Conservation (phyloP, 2,797 vertebrate genomes). For the Tympanoctomys barrerae region DNA sequence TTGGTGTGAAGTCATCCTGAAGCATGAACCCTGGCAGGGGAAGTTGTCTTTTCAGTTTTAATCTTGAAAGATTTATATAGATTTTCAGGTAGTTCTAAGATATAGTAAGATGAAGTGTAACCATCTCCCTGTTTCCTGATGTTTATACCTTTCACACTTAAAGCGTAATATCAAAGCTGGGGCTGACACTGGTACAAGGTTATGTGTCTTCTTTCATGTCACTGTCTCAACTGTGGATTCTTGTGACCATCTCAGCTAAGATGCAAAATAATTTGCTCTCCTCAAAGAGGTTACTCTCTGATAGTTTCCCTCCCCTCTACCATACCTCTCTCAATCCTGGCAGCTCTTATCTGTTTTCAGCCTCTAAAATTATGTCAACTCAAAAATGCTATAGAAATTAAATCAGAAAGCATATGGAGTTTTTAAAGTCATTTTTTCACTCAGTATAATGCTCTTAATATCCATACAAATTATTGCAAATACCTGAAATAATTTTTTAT, state of each 20-base stretch:
- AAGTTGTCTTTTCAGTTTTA: background rate
- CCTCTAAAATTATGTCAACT: slow-evolving; percentile 43
- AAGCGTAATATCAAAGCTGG: background rate
- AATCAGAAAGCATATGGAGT: background rate
- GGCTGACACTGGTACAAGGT: background rate
- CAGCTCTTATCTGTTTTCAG: background rate
- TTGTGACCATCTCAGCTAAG: background rate
- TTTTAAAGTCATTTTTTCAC: slow-evolving; percentile 17
- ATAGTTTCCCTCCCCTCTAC: background rate
- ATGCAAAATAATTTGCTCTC: background rate
- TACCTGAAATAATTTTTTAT: background rate
- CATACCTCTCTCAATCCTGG: background rate
- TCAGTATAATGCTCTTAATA: background rate
- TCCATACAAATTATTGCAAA: background rate
- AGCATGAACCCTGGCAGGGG: background rate
- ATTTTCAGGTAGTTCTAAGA: background rate
- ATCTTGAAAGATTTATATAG: slow-evolving; percentile 12
- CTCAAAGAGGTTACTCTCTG: background rate
- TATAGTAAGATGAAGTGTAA: background rate
- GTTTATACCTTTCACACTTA: background rate
- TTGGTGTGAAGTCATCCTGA: background rate
- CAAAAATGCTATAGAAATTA: slow-evolving; percentile 29
- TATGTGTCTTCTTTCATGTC: background rate
- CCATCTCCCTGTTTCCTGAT: background rate
- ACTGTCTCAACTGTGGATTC: background rate